These are phyloP conservation scores for Euura saliciscinereae DNA, from an alignment of 1,140 invertebrate genomes.

Conservation along the genomic window DNA sequence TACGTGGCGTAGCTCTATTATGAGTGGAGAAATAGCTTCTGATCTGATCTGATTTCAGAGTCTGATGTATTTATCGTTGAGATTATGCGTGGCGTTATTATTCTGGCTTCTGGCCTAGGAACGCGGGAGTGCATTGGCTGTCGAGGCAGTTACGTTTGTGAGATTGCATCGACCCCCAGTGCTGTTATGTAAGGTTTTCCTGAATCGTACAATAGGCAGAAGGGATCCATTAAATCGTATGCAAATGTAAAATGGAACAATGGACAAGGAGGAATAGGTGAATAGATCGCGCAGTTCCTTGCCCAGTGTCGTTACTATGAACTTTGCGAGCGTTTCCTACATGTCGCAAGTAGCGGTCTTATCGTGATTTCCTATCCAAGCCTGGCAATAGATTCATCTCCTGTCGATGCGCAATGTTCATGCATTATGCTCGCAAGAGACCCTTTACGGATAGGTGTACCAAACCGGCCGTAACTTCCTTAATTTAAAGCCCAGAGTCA, in stretches of 20 bases:
- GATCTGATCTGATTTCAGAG: background rate
- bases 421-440: too few species aligned
- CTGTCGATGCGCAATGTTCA: background rate
- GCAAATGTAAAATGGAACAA: slow-evolving; percentile 43
- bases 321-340: slow-evolving; percentile 34
- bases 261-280: slow-evolving; percentile 25
- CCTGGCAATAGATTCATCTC: background rate
- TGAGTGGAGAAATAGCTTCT: background rate
- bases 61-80: background rate
- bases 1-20: too few species aligned
- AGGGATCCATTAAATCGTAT: slow-evolving; percentile 49
- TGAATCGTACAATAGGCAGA: slow-evolving; percentile 32
- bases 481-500: too few species aligned
- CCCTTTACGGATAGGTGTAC: too few species aligned
- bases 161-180: slow-evolving; percentile 38
- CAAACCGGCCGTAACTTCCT: too few species aligned
- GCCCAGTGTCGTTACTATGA: background rate
- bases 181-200: slow-evolving; percentile 43
- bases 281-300: slow-evolving; percentile 9
- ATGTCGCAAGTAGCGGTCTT: slow-evolving; percentile 21
- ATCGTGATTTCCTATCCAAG: slow-evolving; percentile 1
- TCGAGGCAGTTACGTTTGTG: slow-evolving; percentile 37
- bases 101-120: background rate
- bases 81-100: too few species aligned
- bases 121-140: background rate